Evolutionary conservation across 2,113 vertebrate species (phyloP).

Genomic region (Eulemur rufifrons): DNA sequence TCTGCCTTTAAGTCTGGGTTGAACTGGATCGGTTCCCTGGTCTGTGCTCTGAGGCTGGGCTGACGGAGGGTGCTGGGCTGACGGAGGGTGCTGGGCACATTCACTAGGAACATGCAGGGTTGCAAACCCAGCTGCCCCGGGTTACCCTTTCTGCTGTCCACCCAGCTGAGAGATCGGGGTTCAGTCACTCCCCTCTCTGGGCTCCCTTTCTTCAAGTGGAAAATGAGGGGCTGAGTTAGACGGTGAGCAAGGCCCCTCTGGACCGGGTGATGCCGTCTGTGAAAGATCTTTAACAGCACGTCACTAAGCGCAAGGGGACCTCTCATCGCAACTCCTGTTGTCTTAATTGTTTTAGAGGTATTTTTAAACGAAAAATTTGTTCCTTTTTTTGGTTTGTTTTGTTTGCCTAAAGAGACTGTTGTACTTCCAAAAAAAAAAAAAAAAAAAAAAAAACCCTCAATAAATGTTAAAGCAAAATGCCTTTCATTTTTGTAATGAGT

Average conservation of each 20-base stretch:
- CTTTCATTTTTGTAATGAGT: constrained; percentile 67
- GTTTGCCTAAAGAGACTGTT: constrained; percentile 33
- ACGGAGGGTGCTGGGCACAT: fast-evolving
- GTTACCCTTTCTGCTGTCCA: not conserved
- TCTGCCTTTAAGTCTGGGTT: fast-evolving
- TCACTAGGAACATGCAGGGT: fast-evolving
- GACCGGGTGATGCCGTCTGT: fast-evolving
- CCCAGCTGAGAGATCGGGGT: fast-evolving
- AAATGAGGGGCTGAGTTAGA: fast-evolving
- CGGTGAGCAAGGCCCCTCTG: fast-evolving
- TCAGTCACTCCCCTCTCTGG: fast-evolving
- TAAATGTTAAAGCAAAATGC: constrained; percentile 56
- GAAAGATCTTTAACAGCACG: too few relatives aligned
- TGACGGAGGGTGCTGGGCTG: fast-evolving
- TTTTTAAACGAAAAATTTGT: not conserved
- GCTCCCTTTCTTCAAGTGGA: fast-evolving
- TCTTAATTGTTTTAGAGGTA: not conserved
- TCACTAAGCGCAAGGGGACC: not conserved
- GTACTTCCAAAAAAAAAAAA: not conserved
- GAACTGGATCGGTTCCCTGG: fast-evolving
- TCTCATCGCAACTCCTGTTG: not conserved
- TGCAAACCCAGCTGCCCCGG: fast-evolving
- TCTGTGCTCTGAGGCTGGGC: fast-evolving
- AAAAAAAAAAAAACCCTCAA: not conserved
- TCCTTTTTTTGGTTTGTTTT: not conserved